Percentiles rank a stretch among this genome's conserved stretches.
Evolutionary conservation across 2,113 vertebrate genomes (phyloP).

Genomic region (Salvelinus fontinalis): DNA sequence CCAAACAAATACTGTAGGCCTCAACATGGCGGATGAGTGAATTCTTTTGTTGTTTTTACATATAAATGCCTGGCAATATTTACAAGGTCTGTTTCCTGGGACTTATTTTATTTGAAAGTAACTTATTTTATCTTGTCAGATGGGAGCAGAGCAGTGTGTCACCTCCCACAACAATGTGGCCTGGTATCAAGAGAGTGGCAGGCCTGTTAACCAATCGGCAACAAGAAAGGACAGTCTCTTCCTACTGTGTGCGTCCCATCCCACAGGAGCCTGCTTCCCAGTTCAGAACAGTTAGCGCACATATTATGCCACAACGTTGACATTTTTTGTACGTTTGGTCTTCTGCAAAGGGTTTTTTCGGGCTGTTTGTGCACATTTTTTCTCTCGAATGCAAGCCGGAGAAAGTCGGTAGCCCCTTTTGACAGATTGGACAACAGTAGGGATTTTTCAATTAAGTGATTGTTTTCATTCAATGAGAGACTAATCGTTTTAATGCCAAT

Average conservation of each 20-base stretch:
- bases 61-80: conserved; percentile 34
- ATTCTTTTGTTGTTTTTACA: conserved; percentile 50
- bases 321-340: too few relatives aligned
- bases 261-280: neutral
- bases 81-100: conserved; percentile 10
- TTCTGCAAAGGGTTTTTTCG: conserved; percentile 26
- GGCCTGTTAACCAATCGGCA: neutral
- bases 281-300: too few relatives aligned
- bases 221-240: conserved; percentile 13
- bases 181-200: conserved; percentile 32
- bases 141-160: conserved; percentile 5
- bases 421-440: too few relatives aligned
- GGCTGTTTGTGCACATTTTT: too few relatives aligned
- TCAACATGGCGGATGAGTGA: conserved; percentile 7
- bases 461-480: too few relatives aligned
- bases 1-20: neutral
- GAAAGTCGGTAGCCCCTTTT: too few relatives aligned
- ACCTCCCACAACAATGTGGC: conserved; percentile 36
- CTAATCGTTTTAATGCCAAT: too few relatives aligned
- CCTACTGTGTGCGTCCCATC: neutral
- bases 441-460: too few relatives aligned
- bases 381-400: too few relatives aligned
- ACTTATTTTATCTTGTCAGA: neutral
- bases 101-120: neutral
- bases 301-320: too few relatives aligned